Conservation (phyloP, 2,797 vertebrate species). For the Poeciliopsis gracilis region DNA sequence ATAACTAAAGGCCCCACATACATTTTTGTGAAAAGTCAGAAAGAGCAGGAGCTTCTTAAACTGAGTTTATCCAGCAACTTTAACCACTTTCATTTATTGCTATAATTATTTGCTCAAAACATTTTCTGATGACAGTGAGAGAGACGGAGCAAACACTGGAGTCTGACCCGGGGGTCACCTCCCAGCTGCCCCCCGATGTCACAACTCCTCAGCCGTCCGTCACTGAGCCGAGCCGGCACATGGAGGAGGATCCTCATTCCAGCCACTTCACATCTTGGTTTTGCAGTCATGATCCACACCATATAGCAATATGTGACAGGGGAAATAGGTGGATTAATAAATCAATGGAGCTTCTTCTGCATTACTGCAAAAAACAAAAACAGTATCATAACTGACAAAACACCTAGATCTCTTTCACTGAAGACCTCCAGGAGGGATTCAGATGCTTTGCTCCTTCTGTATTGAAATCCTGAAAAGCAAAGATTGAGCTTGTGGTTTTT, state of each 20-base stretch:
- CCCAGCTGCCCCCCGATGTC: background rate
- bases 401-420: background rate
- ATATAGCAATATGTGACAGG: too few species aligned
- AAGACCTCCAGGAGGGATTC: background rate
- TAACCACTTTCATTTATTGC: background rate
- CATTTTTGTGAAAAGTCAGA: too few species aligned
- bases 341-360: background rate
- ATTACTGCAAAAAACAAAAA: background rate
- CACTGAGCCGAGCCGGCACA: background rate
- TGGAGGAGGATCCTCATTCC: background rate
- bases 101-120: background rate
- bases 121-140: background rate
- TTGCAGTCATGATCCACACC: background rate
- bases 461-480: background rate
- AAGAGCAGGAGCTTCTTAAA: background rate
- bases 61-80: background rate
- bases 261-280: background rate
- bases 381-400: background rate
- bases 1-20: too few species aligned
- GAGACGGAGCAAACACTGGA: background rate
- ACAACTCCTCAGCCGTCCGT: background rate
- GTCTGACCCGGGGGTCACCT: background rate
- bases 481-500: background rate
- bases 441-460: background rate
- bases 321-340: background rate